Base-by-base conservation (phyloP, 1,140 invertebrate species). In the Monochamus saltuarius region DNA sequence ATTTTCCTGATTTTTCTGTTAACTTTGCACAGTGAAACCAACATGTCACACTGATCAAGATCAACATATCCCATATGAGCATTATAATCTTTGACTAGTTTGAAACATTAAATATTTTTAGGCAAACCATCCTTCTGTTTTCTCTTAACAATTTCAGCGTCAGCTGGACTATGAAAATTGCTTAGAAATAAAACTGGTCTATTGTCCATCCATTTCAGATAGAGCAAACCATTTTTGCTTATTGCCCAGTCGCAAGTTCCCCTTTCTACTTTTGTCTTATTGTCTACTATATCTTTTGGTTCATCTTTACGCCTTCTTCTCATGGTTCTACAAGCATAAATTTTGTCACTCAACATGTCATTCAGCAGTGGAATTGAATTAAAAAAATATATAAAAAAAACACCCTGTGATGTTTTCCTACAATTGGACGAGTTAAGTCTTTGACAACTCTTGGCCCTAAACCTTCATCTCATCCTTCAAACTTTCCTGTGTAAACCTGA, bases 1-100 rank as follows among this genome's bases (percentile, higher is more conserved):
- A 47, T 47, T 29, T 29, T 29, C 22, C 6, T 3, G 22, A 29
- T 29, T 29, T n/a, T 29, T 29, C 22, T 2, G 22, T 29, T 29
- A 3, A 29, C 22, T 29, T 29, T 29, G 22, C 6, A 29, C 22
- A 29, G 6, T 2, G 22, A 29, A 29, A 29, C 22, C 2, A 29
- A 46, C 68, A 71, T 72, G 61, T 79, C 75, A 43, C 64, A 62
- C 59, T 73, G 72, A 61, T 79, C 74, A 7, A 78, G 72, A 61
- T 79, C 74, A 7, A 78, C 75, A 57, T 59, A 73, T 16, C 70
- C 68, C 75, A 78, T 78, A 59, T 77, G 55, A 38, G 62, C 54
- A 61, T 77, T 78, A 53, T 78, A 79, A 57, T 77, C 68, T 16
- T 66, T 68, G 7, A 76, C 63, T 2, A 72, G 17, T 38, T 47